Evolutionary conservation across 2,113 vertebrate species (phyloP).

Genomic region (Hippocampus guttulatus): DNA sequence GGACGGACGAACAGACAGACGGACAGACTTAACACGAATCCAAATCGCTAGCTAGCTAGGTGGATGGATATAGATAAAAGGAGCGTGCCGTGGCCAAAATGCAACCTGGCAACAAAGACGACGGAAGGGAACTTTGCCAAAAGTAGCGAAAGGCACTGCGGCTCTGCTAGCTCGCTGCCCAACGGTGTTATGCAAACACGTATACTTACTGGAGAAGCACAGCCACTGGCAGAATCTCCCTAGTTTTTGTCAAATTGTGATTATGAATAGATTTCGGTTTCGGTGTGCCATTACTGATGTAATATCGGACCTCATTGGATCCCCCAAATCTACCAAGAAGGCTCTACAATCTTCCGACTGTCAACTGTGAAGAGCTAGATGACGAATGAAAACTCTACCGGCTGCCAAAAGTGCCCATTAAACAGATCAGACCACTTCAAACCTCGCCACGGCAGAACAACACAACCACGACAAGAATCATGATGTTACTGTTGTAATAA

Average conservation of each 20-base stretch:
- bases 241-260: constrained; percentile 48
- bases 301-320: constrained; percentile 4
- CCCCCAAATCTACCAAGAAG: neutral
- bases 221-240: constrained; percentile 28
- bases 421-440: neutral
- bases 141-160: constrained; percentile 56
- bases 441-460: neutral
- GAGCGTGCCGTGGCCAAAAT: constrained; percentile 47
- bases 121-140: constrained; percentile 50
- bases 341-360: neutral
- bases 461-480: neutral
- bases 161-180: constrained; percentile 53
- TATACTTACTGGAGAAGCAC: constrained; percentile 19
- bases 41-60: neutral
- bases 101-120: constrained; percentile 40
- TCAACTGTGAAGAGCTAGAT: neutral
- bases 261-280: constrained; percentile 50
- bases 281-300: constrained; percentile 27
- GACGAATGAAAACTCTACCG: neutral
- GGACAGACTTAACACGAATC: neutral
- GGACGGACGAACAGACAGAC: neutral
- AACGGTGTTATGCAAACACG: constrained; percentile 56
- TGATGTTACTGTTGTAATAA: neutral
- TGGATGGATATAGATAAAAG: constrained; percentile 29
- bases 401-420: neutral